phyloP scores from a whole-genome alignment of 2,113 vertebrate genomes.

The Oreotrochilus melanogaster region DNA sequence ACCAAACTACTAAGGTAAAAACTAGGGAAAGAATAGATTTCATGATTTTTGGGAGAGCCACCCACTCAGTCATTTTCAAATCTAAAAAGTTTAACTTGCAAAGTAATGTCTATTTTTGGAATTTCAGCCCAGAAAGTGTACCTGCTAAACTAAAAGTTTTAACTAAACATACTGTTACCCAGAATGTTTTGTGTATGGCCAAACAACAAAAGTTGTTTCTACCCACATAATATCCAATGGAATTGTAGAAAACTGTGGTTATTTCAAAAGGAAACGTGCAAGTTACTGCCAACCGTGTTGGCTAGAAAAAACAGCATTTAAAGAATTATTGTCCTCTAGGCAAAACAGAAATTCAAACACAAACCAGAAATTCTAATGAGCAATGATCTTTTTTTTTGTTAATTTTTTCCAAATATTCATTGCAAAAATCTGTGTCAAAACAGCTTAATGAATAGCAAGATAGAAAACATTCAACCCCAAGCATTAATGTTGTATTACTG shows the following conservation, averaged over 20 bases:
- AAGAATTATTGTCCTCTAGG: conserved; percentile 24
- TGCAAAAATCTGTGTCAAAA: conserved; percentile 19
- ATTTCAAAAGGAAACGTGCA: conserved; percentile 36
- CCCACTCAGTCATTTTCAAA: not conserved
- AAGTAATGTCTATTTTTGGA: not conserved
- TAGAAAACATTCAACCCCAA: not conserved
- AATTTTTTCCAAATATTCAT: conserved; percentile 5
- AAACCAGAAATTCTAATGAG: conserved; percentile 24
- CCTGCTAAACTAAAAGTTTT: not conserved
- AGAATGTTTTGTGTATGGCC: conserved; percentile 12
- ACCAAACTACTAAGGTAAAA: not conserved
- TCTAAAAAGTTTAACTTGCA: not conserved
- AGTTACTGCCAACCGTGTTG: conserved; percentile 29
- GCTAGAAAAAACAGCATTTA: conserved; percentile 20
- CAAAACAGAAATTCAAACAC: conserved; percentile 28
- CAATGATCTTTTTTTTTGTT: not conserved
- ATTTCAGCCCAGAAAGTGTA: not conserved
- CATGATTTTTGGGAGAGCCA: not conserved
- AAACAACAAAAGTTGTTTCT: conserved; percentile 19
- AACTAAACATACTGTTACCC: not conserved
- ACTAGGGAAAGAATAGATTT: not conserved
- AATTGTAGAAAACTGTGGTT: not conserved
- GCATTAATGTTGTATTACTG: not conserved
- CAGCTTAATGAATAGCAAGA: not conserved
- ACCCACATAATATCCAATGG: not conserved